Evolutionary conservation across 2,888 invertebrate genomes (phyloP).

Genomic region (Lysandra bellargus): DNA sequence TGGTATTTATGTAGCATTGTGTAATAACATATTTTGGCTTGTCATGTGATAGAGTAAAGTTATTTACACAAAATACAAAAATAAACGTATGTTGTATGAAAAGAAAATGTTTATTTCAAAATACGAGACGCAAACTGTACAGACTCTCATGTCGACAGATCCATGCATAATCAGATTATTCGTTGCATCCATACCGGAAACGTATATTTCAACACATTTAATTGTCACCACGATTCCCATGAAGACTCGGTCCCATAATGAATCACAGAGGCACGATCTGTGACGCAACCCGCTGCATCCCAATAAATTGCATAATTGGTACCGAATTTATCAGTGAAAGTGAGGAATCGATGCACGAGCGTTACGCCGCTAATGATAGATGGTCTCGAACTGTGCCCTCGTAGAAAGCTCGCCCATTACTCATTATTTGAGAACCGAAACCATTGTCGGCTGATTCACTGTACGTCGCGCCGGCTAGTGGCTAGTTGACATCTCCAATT

Average conservation of each 20-base stretch:
- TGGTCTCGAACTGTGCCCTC: slow-evolving; percentile 49
- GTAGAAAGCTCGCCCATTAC: slow-evolving; percentile 66
- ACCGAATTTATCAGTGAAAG: slow-evolving; percentile 72
- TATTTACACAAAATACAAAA: too few relatives aligned
- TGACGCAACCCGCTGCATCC: slow-evolving; percentile 47
- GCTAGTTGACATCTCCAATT: background rate
- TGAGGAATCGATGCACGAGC: slow-evolving; percentile 65
- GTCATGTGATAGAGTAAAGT: too few relatives aligned
- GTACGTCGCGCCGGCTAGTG: slow-evolving; percentile 42
- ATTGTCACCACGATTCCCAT: slow-evolving; percentile 38
- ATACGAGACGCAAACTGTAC: background rate
- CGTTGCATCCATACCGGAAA: slow-evolving; percentile 14
- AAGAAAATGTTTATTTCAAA: too few relatives aligned
- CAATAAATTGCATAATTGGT: slow-evolving; percentile 68
- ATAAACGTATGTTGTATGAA: too few relatives aligned
- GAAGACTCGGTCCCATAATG: slow-evolving; percentile 17
- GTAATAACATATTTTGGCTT: too few relatives aligned
- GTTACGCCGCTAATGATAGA: slow-evolving; percentile 68
- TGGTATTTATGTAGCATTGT: too few relatives aligned
- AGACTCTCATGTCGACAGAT: too few relatives aligned
- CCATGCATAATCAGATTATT: slow-evolving; percentile 7
- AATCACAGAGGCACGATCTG: slow-evolving; percentile 43
- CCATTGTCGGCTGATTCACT: slow-evolving; percentile 67
- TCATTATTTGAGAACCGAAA: slow-evolving; percentile 56
- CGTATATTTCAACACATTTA: slow-evolving; percentile 32